These are phyloP conservation scores for Microcaecilia unicolor DNA, from an alignment of 2,797 vertebrate species.

Conservation along the genomic window DNA sequence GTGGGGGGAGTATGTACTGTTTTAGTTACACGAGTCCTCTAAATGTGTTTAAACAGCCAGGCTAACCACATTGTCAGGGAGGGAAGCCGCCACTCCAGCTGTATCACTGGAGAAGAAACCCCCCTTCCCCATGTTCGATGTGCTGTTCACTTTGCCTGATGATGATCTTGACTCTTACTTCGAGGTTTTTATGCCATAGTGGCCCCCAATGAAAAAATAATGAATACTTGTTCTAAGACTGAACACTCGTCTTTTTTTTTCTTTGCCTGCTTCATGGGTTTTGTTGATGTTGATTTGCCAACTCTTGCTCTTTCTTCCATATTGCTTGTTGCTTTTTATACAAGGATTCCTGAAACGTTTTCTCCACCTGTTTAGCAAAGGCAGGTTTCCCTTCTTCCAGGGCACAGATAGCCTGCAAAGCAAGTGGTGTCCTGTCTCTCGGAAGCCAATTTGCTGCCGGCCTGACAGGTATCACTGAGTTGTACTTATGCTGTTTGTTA, in stretches of 20 bases:
- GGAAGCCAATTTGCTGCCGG: conserved; percentile 34
- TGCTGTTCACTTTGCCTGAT: too few species aligned
- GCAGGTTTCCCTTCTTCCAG: conserved; percentile 34
- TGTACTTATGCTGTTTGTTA: conserved; percentile 37
- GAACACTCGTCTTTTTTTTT: too few species aligned
- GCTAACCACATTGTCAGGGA: background rate
- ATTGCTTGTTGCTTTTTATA: conserved; percentile 20
- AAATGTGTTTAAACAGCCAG: too few species aligned
- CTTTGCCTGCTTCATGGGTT: background rate
- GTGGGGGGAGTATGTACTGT: too few species aligned
- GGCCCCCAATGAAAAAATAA: conserved; percentile 5
- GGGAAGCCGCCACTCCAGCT: too few species aligned
- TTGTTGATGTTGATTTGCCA: background rate
- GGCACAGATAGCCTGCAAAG: conserved; percentile 30
- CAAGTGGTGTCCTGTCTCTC: conserved; percentile 29
- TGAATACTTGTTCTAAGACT: too few species aligned
- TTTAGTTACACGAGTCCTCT: too few species aligned
- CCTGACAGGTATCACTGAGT: conserved; percentile 31
- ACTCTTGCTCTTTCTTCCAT: conserved; percentile 9
- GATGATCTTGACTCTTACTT: too few species aligned
- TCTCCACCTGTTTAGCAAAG: conserved; percentile 35
- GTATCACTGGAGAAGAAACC: too few species aligned
- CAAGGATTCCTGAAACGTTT: conserved; percentile 35
- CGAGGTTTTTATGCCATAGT: too few species aligned
- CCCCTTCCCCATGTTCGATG: too few species aligned